A percentile compares a stretch with the other conserved stretches of the same genome.
Evolutionary conservation across 2,888 invertebrate species (phyloP).

Genomic region (Lingula anatina): DNA sequence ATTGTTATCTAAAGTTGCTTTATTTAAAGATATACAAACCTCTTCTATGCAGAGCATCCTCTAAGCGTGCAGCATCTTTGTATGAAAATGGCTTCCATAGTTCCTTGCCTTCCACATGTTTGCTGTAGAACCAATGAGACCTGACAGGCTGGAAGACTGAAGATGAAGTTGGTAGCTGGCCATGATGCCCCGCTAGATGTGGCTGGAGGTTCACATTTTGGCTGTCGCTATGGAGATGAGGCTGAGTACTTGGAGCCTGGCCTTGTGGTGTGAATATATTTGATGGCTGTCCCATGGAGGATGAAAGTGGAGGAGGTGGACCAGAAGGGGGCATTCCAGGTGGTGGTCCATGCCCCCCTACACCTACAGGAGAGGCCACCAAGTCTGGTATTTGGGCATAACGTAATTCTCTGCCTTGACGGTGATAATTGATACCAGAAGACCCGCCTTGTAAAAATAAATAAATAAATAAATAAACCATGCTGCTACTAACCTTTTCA

Average conservation of each 20-base stretch:
- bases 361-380: constrained; percentile 3
- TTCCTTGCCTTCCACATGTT: constrained; percentile 61
- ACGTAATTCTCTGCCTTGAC: constrained; percentile 19
- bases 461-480: too few relatives aligned
- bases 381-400: constrained; percentile 36
- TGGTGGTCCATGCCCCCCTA: too few relatives aligned
- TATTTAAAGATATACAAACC: too few relatives aligned
- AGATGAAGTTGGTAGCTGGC: too few relatives aligned
- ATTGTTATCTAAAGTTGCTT: too few relatives aligned
- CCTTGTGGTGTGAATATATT: too few relatives aligned
- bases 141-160: too few relatives aligned
- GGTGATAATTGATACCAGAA: constrained; percentile 17
- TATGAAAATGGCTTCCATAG: constrained; percentile 83
- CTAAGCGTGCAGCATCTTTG: constrained; percentile 73
- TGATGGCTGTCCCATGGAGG: constrained; percentile 7
- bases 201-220: too few relatives aligned
- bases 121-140: constrained; percentile 83
- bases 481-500: too few relatives aligned
- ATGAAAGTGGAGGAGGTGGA: constrained; percentile 4
- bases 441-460: constrained; percentile 12
- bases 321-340: constrained; percentile 3
- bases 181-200: too few relatives aligned
- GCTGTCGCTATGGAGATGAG: too few relatives aligned
- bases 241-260: too few relatives aligned
- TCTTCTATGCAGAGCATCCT: constrained; percentile 63